phyloP scores from a whole-genome alignment of 2,113 vertebrate species.

The Corvus moneduloides region DNA sequence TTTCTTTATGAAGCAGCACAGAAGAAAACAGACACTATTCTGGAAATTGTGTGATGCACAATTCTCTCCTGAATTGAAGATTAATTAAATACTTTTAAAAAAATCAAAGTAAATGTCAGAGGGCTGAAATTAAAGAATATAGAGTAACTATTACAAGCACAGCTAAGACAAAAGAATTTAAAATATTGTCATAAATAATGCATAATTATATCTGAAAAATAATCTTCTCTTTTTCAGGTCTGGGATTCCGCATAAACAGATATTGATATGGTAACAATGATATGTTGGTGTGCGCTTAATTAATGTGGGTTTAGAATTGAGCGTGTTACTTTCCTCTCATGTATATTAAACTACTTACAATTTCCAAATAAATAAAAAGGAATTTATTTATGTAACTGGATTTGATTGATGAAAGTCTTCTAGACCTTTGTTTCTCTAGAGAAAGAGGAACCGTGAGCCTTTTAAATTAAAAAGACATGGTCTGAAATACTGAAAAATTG shows the following conservation, averaged over 20 bases:
- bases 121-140: slow-evolving; percentile 16
- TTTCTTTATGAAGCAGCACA: slow-evolving; percentile 22
- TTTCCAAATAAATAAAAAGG: neutral
- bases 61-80: slow-evolving; percentile 6
- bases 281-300: neutral
- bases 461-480: neutral
- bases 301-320: neutral
- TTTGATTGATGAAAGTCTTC: neutral
- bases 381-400: neutral
- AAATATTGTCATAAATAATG: neutral
- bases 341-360: neutral
- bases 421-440: neutral
- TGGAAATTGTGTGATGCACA: neutral
- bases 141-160: neutral
- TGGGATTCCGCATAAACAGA: neutral
- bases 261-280: neutral
- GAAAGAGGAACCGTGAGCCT: neutral
- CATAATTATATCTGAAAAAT: neutral
- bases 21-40: neutral
- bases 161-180: neutral
- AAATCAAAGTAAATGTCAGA: slow-evolving; percentile 32
- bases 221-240: neutral
- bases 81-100: slow-evolving; percentile 8
- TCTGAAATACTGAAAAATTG: neutral
- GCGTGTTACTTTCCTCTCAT: neutral